phyloP scores from a whole-genome alignment of 1,140 invertebrate genomes.

The Maconellicoccus hirsutus region DNA sequence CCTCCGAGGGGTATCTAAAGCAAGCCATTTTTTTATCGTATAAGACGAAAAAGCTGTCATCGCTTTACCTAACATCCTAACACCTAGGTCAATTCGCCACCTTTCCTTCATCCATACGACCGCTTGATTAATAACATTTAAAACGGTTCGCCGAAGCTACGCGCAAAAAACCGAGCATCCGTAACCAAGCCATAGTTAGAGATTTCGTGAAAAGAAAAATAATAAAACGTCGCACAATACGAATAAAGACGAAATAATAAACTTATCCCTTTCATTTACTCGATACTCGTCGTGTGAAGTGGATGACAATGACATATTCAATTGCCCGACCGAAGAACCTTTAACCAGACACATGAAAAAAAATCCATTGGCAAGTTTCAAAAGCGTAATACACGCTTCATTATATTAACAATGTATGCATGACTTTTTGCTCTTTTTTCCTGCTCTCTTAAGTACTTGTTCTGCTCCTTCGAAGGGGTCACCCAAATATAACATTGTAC shows the following conservation, averaged over 20 bases:
- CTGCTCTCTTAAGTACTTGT: no score
- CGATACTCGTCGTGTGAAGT: not conserved
- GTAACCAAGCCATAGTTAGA: not conserved
- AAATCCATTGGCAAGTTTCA: not conserved
- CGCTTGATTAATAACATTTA: not conserved
- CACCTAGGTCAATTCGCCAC: not conserved
- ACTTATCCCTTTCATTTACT: slow-evolving; percentile 16
- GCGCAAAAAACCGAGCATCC: not conserved
- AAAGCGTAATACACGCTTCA: slow-evolving; percentile 12
- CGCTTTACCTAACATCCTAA: not conserved
- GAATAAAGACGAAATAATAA: slow-evolving; percentile 20
- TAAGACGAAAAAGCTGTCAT: not conserved
- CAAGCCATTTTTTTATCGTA: not conserved
- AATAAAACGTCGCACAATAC: not conserved
- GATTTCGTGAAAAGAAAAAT: not conserved
- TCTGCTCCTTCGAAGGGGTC: not conserved
- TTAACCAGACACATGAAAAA: not conserved
- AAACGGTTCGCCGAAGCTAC: not conserved
- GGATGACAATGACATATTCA: slow-evolving; percentile 17
- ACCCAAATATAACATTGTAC: not conserved
- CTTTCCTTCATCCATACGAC: no score
- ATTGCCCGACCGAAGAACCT: not conserved
- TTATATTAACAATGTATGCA: slow-evolving; percentile 22
- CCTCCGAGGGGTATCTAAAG: no score
- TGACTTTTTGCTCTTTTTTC: slow-evolving; percentile 4